Percentiles rank a stretch among this genome's conserved stretches.
Conservation (phyloP, 2,888 invertebrate species). For the Tethea ocularis region DNA sequence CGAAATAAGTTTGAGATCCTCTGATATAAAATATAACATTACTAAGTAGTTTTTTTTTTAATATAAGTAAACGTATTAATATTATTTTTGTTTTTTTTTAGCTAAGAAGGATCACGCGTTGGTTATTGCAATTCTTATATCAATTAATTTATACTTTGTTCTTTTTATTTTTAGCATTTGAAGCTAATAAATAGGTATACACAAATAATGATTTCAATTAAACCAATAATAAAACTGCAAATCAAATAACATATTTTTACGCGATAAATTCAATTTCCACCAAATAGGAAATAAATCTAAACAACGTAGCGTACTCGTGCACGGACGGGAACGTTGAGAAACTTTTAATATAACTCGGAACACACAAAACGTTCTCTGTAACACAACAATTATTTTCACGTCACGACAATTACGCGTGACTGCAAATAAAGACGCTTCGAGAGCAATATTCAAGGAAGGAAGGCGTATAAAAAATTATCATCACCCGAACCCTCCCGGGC, state of each 20-base stretch:
- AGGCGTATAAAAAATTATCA: conserved; percentile 64
- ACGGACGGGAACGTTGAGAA: not conserved
- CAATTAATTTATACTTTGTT: no score
- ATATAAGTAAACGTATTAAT: no score
- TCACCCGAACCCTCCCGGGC: conserved; percentile 51
- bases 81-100: no score
- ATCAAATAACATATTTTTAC: not conserved
- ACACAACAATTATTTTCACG: conserved; percentile 46
- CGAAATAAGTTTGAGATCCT: no score
- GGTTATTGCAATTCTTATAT: no score
- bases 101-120: no score
- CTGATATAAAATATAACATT: no score
- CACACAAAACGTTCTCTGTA: conserved; percentile 31
- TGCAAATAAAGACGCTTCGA: conserved; percentile 61
- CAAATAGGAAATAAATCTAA: not conserved
- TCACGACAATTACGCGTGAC: conserved; percentile 54
- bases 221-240: not conserved
- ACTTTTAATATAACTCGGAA: conserved; percentile 25
- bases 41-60: no score
- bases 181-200: no score
- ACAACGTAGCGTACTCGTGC: not conserved
- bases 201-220: no score
- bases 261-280: conserved; percentile 7
- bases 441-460: conserved; percentile 55
- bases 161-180: no score